A percentile compares a stretch with the other conserved stretches of the same genome.
phyloP scores from a whole-genome alignment of 64 coral and sea anemone species.

The Dendronephthya gigantea region DNA sequence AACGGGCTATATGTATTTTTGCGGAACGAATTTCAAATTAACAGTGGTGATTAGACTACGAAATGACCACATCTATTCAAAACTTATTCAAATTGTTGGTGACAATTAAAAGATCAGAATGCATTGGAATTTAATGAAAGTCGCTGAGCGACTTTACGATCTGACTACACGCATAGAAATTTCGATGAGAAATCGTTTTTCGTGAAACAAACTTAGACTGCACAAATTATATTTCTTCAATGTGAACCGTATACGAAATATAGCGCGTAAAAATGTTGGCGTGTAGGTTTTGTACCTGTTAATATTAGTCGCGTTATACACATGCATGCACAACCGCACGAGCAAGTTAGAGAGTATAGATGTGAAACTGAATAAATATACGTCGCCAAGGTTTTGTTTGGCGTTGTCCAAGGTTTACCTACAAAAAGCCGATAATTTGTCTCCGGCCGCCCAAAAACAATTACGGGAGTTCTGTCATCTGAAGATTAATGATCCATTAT shows the following conservation, averaged over 20 bases:
- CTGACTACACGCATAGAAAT: not conserved
- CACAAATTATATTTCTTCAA: too few species aligned
- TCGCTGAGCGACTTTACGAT: not conserved
- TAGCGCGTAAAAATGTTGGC: too few species aligned
- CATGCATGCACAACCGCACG: not conserved
- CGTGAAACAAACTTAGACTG: too few species aligned
- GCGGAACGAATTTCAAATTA: not conserved
- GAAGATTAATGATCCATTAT: conserved; percentile 4
- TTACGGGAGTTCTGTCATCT: not conserved
- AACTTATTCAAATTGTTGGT: not conserved
- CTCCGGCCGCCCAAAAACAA: not conserved
- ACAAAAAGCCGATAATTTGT: not conserved
- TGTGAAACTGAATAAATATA: not conserved
- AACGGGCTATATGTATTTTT: too few species aligned
- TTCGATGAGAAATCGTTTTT: not conserved
- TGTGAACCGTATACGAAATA: too few species aligned
- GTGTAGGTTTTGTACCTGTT: too few species aligned
- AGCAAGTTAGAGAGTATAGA: not conserved
- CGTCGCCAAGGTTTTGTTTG: not conserved
- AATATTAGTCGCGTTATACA: not conserved
- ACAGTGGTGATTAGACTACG: not conserved
- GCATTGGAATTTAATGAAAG: not conserved
- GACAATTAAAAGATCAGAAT: not conserved
- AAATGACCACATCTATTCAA: not conserved
- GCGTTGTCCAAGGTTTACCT: not conserved